Base-by-base conservation (phyloP, 1,140 invertebrate genomes). In the Acyrthosiphon pisum region DNA sequence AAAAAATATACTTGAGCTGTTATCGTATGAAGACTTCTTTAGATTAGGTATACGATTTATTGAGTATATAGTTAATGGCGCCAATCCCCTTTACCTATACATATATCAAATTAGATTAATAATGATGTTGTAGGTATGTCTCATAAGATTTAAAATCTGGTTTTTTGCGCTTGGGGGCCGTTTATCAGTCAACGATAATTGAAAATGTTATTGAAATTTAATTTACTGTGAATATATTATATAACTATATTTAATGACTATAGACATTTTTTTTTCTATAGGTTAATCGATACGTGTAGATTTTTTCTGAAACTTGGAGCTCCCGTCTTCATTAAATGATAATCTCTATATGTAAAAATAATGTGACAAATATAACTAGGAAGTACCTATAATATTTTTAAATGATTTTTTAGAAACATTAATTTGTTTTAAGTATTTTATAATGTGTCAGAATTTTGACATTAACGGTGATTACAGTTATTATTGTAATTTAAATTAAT, bases 61-160 rank as follows among this genome's bases (percentile, higher is more conserved):
- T 76, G n/a, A 18, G 11, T n/a, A 76, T 76, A n/a, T 6, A 76
- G 14, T n/a, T 2, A n/a, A n/a, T 76, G 60, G 4, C n/a, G n/a
- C 30, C 14, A 76, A 76, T 76, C n/a, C 6, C 30, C 6, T 76
- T 76, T 76, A 35, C n/a, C 60, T 76, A 76, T n/a, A 18, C 18
- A 76, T 6, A n/a, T n/a, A 76, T 76, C 30, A 76, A n/a, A 76
- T 76, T n/a, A 76, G 30, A 76, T 76, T n/a, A 76, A n/a, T n/a
- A 76, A n/a, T n/a, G 4, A 76, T 14, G 60, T 18, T n/a, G 60
- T 76, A 26, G 14, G 48, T 50, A 22, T n/a, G 60, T 76, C 30
- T 76, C 30, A n/a, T n/a, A n/a, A 76, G 60, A 76, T n/a, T n/a
- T 76, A n/a, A 76, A n/a, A 76, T 76, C 60, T n/a, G n/a, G 60